These are phyloP conservation scores for roundworm (Caenorhabditis elegans) DNA, from an alignment of 1,140 invertebrate species.

Conservation along the genomic window DNA sequence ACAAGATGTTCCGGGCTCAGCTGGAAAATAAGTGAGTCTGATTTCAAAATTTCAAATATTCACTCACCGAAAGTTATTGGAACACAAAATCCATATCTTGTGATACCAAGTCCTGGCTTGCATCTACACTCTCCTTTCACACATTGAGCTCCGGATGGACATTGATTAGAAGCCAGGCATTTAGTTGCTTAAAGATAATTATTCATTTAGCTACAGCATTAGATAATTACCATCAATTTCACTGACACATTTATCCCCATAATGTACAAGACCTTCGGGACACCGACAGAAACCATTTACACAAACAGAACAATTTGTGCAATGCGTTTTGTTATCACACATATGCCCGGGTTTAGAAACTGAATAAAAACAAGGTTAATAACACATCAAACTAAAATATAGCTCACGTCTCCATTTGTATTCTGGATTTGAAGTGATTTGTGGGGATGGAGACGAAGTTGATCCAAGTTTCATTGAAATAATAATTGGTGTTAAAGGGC, in stretches of 20 bases:
- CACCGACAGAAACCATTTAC: conserved; percentile 46
- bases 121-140: conserved; percentile 42
- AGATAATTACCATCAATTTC: conserved; percentile 41
- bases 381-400: neutral
- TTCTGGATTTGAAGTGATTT: neutral
- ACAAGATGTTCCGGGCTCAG: conserved; percentile 40
- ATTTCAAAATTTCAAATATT: neutral
- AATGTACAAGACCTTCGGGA: conserved; percentile 41
- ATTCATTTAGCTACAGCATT: neutral
- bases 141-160: conserved; percentile 49
- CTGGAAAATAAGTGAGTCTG: neutral
- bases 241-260: conserved; percentile 37
- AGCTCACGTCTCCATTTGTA: neutral
- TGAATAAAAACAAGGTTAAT: conserved; percentile 31
- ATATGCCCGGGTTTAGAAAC: conserved; percentile 41
- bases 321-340: conserved; percentile 38
- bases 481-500: neutral
- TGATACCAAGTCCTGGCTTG: conserved; percentile 38
- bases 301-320: conserved; percentile 45
- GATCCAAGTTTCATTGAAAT: neutral
- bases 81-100: conserved; percentile 50
- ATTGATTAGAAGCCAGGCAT: conserved; percentile 46
- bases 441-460: neutral
- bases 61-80: conserved; percentile 41
- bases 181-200: conserved; percentile 39